These are phyloP conservation scores for Sorex fumeus DNA, from an alignment of 2,113 vertebrate genomes.

Conservation along the genomic window DNA sequence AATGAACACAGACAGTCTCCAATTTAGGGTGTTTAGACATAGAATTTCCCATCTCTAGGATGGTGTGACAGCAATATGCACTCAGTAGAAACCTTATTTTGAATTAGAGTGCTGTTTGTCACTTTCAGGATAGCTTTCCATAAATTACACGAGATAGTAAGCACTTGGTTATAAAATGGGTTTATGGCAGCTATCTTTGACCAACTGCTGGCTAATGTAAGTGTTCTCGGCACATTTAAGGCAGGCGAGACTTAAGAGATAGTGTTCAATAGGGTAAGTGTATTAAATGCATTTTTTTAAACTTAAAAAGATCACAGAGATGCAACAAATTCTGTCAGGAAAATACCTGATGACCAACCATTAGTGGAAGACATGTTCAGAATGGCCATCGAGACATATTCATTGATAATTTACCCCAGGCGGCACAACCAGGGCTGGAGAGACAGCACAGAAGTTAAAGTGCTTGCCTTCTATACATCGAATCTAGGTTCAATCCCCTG, in stretches of 20 bases:
- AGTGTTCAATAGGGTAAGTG: background rate
- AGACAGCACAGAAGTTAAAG: too few relatives aligned
- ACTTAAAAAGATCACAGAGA: background rate
- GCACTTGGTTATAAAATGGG: background rate
- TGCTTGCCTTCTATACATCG: too few relatives aligned
- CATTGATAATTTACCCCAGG: background rate
- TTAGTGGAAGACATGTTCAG: background rate
- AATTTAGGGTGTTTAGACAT: background rate
- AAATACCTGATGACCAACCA: background rate
- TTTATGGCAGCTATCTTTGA: background rate
- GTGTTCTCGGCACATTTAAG: background rate
- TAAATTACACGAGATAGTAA: background rate
- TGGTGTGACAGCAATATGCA: background rate
- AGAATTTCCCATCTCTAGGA: background rate
- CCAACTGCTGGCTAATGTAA: background rate
- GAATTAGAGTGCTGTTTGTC: background rate
- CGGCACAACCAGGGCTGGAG: too few relatives aligned
- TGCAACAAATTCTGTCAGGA: background rate
- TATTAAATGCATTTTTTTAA: background rate
- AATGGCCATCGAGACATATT: background rate
- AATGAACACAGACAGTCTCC: background rate
- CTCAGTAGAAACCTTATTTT: background rate
- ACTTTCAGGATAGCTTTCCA: background rate
- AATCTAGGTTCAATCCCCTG: too few relatives aligned
- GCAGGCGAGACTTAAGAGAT: background rate